Base-by-base conservation (phyloP, 1,140 invertebrate genomes). In the Magallana ariakensis region DNA sequence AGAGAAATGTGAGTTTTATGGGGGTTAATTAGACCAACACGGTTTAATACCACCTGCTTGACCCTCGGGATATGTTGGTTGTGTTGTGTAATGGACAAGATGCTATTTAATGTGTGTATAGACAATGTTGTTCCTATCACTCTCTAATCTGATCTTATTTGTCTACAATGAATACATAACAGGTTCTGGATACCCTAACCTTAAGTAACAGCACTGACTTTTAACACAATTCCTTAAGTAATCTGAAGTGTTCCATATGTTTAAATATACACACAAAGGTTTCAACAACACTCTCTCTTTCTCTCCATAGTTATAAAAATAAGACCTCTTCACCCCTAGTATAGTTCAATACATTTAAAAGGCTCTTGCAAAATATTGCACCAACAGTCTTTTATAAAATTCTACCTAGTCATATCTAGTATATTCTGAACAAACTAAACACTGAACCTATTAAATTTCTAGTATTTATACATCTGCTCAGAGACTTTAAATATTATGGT, bases 91-190 rank as follows among this genome's bases (percentile, higher is more conserved):
- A 75, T 13, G 33, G 66, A 75, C 22, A 33, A 75, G 66, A 75
- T 75, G 33, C 66, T 75, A 75, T 75, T 19, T 75, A 46, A 62
- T 46, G 33, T 75, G 66, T 75, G 66, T 75, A 9, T 75, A 75
- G 66, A 75, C 66, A 75, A 8, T 75, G 66, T 75, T 75, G 66
- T 75, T 75, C 10, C 62, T 75, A 26, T 26, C 66, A 75, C 66
- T 75, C 22, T 75, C 66, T 75, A 75, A 75, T 75, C 66, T 75
- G 66, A 75, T 75, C 33, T 75, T 26, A 75, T 22, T 75, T 75
- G 66, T 75, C 66, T 75, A 75, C 66, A 75, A 26, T 26, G 22
- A 75, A 75, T 75, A 75, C 66, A 75, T 33, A 13, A 13, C 58
- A 60, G 15, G n/a, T 6, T 15, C 15, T 60, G 22, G 15, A 22